phyloP scores from a whole-genome alignment of 2,113 vertebrate genomes.

The Porphyrio hochstetteri region DNA sequence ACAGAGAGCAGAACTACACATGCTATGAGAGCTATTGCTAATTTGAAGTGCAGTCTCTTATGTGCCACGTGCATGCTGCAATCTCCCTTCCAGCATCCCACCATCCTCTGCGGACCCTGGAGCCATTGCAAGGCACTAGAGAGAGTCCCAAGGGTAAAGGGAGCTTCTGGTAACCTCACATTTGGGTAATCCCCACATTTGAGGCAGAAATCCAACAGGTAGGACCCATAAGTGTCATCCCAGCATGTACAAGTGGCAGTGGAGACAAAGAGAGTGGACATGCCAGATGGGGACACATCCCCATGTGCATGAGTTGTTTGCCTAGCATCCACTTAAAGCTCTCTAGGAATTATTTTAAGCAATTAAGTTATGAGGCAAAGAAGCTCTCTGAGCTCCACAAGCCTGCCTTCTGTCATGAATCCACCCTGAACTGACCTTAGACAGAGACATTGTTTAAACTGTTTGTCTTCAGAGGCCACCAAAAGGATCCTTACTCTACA shows the following conservation, averaged over 20 bases:
- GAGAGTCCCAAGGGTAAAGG: neutral
- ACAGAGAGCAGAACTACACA: neutral
- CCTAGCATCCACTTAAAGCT: neutral
- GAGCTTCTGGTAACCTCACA: neutral
- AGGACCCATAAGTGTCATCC: neutral
- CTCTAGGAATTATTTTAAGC: neutral
- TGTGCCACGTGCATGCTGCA: fast-evolving
- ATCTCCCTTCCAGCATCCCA: neutral
- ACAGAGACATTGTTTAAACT: neutral
- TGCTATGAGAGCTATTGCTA: neutral
- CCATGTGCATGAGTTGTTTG: fast-evolving
- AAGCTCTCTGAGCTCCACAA: neutral
- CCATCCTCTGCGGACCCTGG: neutral
- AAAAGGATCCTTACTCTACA: neutral
- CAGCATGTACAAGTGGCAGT: neutral
- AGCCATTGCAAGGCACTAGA: neutral
- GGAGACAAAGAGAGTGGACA: neutral
- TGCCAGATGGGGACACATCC: neutral
- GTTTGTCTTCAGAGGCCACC: neutral
- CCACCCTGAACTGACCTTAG: neutral
- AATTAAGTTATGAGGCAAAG: neutral
- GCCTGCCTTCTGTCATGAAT: neutral
- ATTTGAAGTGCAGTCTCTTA: neutral
- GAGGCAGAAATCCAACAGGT: neutral
- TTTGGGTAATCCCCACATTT: neutral